Evolutionary conservation across 2,113 vertebrate genomes (phyloP), one percentile per base, ranked within the genome.

Genomic region (Pterophyllum scalare): DNA sequence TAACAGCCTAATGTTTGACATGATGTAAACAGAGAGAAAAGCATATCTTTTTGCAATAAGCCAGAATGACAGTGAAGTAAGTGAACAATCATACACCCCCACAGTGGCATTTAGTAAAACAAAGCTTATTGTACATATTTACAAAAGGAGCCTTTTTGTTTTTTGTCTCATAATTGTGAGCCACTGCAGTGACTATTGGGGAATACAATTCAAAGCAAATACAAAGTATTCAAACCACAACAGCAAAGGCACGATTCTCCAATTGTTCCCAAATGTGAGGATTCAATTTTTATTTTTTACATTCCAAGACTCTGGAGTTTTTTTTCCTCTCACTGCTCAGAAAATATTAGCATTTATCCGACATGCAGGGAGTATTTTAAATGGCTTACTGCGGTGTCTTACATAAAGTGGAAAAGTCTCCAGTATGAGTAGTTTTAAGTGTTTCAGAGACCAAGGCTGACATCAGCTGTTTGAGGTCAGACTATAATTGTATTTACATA

Each of bases 61-160:
- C 43, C 80, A 82, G 26, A 54, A 86, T 81, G 79, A 83, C 75
- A 80, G 80, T 72, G 77, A 74, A 77, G 76, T 58, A 62, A 77
- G 76, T 82, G 75, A 87, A 85, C 83, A 85, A n/a, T 46, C 35
- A 75, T 7, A 87, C 64, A 75, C 35, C 62, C 59, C 60, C 70
- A 82, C 76, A 77, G 77, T 80, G 59, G 81, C 43, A 75, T 84
- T 88, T 75, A 80, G 80, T 91, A 80, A 87, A 80, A 86, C 43
- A 87, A 86, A 89, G 77, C 65, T 86, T 91, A 94, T 94, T 83
- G 88, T 94, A 95, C 94, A 95, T 96, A 95, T 95, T 93, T 93
- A 96, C 94, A 96, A 74, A 52, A 64, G 76, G 80, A 92, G 81
- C 70, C 59, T 84, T 89, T 92, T 75, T 79, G 70, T 83, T 31